Evolutionary conservation across 2,113 vertebrate genomes (phyloP).

Genomic region (Forbesichthys agassizii): DNA sequence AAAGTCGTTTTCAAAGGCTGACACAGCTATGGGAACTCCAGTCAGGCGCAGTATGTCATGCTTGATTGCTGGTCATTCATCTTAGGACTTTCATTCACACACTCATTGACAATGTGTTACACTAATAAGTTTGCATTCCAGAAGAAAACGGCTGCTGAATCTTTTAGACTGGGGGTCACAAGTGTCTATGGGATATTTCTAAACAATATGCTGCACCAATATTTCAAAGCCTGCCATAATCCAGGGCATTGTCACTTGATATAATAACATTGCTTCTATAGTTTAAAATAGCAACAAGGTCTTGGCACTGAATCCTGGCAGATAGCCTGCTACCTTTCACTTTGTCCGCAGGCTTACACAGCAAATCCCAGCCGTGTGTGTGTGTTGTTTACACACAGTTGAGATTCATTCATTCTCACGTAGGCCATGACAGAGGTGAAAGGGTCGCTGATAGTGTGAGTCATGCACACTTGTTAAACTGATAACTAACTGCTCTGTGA

Average conservation of each 20-base stretch:
- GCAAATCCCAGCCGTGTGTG: conserved; percentile 41
- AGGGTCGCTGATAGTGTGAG: conserved; percentile 55
- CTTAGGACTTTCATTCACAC: neutral
- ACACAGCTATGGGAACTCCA: conserved; percentile 29
- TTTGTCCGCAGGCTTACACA: conserved; percentile 53
- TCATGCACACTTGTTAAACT: conserved; percentile 31
- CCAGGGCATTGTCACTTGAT: conserved; percentile 35
- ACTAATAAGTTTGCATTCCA: no score
- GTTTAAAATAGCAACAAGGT: conserved; percentile 60
- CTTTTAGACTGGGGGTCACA: no score
- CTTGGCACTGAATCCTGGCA: conserved; percentile 56
- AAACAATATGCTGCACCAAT: conserved; percentile 41
- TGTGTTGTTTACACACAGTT: neutral
- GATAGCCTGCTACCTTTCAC: conserved; percentile 48
- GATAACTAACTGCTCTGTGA: no score
- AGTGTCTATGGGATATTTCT: conserved; percentile 13
- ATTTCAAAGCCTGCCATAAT: conserved; percentile 27
- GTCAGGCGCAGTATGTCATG: conserved; percentile 34
- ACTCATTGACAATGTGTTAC: neutral
- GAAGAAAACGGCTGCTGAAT: no score
- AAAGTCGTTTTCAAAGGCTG: conserved; percentile 33
- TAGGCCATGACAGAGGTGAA: conserved; percentile 58
- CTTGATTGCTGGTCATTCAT: conserved; percentile 24
- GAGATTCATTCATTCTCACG: conserved; percentile 65
- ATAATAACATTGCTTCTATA: conserved; percentile 17